Conservation (phyloP, 2,888 invertebrate genomes). For the Drosophila birchii region DNA sequence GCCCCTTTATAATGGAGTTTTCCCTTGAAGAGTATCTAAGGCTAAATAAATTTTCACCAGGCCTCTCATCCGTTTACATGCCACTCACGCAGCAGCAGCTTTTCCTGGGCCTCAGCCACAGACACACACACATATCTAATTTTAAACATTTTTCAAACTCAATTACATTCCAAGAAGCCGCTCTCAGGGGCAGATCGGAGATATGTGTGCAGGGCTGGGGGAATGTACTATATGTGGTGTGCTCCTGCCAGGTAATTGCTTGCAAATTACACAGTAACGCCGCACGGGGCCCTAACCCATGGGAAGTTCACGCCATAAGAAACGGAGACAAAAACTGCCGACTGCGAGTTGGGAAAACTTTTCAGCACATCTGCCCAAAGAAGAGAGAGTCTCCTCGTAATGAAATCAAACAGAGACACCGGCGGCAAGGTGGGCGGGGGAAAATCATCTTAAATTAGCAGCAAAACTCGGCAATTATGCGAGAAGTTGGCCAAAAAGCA, state of each 20-base stretch:
- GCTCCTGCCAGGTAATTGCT: constrained; percentile 66
- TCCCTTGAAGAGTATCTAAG: background rate
- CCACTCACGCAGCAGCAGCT: constrained; percentile 28
- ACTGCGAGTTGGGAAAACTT: constrained; percentile 52
- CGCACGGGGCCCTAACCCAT: constrained; percentile 4
- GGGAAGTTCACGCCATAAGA: constrained; percentile 7
- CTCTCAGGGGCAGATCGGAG: background rate
- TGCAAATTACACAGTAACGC: constrained; percentile 63
- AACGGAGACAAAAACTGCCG: constrained; percentile 22
- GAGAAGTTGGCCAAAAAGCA: constrained; percentile 67
- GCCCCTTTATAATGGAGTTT: background rate
- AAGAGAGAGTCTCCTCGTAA: constrained; percentile 48
- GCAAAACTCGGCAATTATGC: constrained; percentile 72
- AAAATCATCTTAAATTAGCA: constrained; percentile 63
- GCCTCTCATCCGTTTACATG: constrained; percentile 14
- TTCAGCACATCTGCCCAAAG: constrained; percentile 24
- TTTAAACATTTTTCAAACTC: constrained; percentile 72
- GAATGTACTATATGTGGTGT: constrained; percentile 22
- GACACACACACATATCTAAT: constrained; percentile 59
- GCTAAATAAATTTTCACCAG: background rate
- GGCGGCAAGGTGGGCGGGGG: background rate
- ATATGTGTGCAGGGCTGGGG: constrained; percentile 2
- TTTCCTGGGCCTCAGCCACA: constrained; percentile 10
- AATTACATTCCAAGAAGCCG: constrained; percentile 59
- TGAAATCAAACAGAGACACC: constrained; percentile 66